Evolutionary conservation across 2,113 vertebrate species (phyloP), one percentile per base, ranked within the genome.

Genomic region (Chamaea fasciata): DNA sequence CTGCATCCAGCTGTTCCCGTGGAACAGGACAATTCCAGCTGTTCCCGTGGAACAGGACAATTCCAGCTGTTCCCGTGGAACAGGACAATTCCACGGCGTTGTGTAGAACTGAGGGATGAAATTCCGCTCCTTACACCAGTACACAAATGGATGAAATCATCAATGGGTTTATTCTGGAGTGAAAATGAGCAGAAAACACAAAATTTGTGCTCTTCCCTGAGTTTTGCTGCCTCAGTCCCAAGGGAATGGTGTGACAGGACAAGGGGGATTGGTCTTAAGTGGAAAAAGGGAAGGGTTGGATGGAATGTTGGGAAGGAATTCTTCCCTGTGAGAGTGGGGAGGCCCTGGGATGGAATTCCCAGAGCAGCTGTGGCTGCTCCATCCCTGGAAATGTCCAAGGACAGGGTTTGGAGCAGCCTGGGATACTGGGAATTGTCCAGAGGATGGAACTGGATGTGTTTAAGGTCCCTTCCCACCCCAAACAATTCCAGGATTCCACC

Each of bases 1-100:
- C 24, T n/a, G 65, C 60, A 70, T 4, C 67, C 37, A 33, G 35
- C 28, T 49, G 2, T 56, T 46, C 46, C 20, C 46, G 22, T 46
- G 20, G 46, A 21, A 46, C 46, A 46, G 44, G 44, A 20, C 44
- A 19, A 46, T 46, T n/a, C n/a, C n/a, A n/a, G n/a, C n/a, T n/a
- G n/a, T n/a, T n/a, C n/a, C n/a, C n/a, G n/a, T n/a, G n/a, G n/a
- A n/a, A n/a, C n/a, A n/a, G n/a, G n/a, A n/a, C n/a, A n/a, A n/a
- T n/a, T 4, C 65, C 37, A 31, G n/a, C 26, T 46, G 2, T 56
- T 83, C 57, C 47, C 55, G 39, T 18, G 30, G 31, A 57, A 77
- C 1, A 11, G 33, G 21, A 26, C 4, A 26, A 37, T 81, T 93
- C 63, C n/a, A 2, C 2, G 15, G 18, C 5, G 10, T n/a, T 0